Percentiles rank a stretch among this genome's conserved stretches.
phyloP scores from a whole-genome alignment of 2,888 invertebrate genomes.

The Allolobophora icterica region DNA sequence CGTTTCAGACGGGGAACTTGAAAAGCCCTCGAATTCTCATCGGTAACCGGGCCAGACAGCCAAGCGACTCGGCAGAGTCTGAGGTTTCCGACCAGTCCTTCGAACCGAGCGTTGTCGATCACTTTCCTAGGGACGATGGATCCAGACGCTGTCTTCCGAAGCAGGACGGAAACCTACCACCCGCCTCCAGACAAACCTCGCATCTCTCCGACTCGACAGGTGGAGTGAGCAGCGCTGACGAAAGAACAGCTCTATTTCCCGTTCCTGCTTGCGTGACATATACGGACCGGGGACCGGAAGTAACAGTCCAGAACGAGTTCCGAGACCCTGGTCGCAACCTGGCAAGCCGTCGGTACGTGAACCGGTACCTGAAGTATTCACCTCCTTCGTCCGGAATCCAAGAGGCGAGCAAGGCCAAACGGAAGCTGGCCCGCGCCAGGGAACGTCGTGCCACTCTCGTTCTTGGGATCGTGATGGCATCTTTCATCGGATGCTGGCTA shows the following conservation, averaged over 20 bases:
- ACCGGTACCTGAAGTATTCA: background rate
- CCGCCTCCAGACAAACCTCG: background rate
- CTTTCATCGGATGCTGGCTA: slow-evolving; percentile 97
- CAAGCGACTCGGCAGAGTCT: background rate
- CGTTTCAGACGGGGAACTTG: background rate
- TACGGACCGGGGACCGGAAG: background rate
- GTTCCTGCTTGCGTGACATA: background rate
- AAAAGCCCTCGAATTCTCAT: background rate
- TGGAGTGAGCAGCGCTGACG: slow-evolving; percentile 20
- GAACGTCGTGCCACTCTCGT: slow-evolving; percentile 96
- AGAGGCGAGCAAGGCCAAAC: slow-evolving; percentile 68
- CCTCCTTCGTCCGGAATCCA: background rate
- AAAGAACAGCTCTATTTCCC: background rate
- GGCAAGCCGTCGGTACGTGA: background rate
- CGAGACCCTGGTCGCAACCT: background rate
- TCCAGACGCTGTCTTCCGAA: background rate
- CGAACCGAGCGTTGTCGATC: background rate
- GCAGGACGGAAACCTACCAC: background rate
- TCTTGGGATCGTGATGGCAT: slow-evolving; percentile 95
- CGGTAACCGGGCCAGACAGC: background rate
- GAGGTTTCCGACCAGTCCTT: background rate
- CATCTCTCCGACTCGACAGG: background rate
- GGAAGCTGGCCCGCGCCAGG: slow-evolving; percentile 89
- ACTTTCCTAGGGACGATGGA: background rate
- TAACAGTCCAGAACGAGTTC: background rate